Conservation (phyloP, 2,888 invertebrate genomes). For the Calameuta idolon region DNA sequence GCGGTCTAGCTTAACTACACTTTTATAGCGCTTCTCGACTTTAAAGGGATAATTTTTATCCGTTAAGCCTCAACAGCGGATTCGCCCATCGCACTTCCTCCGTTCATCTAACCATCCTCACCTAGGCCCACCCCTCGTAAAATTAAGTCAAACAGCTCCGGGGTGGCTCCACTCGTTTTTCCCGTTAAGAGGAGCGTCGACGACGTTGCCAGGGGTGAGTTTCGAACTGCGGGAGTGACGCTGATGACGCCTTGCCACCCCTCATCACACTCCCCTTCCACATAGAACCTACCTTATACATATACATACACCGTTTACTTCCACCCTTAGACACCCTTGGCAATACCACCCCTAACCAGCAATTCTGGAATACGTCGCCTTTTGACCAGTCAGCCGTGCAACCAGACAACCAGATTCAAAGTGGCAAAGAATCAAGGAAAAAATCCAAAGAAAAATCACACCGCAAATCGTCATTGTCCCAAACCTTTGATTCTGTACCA, state of each 20-base stretch:
- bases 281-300: neutral
- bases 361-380: neutral
- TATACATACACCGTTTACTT: neutral
- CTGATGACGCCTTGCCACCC: slow-evolving; percentile 18
- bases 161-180: slow-evolving; percentile 51
- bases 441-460: neutral
- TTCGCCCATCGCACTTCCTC: slow-evolving; percentile 21
- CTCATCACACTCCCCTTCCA: neutral
- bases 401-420: neutral
- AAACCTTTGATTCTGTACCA: neutral
- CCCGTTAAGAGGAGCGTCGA: slow-evolving; percentile 41
- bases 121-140: slow-evolving; percentile 48
- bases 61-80: slow-evolving; percentile 34
- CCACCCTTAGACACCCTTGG: neutral
- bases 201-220: slow-evolving; percentile 23
- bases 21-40: slow-evolving; percentile 58
- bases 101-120: slow-evolving; percentile 24
- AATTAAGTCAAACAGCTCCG: slow-evolving; percentile 63
- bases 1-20: slow-evolving; percentile 52
- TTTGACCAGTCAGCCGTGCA: neutral
- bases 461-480: neutral
- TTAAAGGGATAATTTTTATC: slow-evolving; percentile 63
- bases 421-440: neutral
- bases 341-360: neutral
- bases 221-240: slow-evolving; percentile 20